Evolutionary conservation across 2,888 invertebrate species (phyloP).

Genomic region (Drosophila meridiana): DNA sequence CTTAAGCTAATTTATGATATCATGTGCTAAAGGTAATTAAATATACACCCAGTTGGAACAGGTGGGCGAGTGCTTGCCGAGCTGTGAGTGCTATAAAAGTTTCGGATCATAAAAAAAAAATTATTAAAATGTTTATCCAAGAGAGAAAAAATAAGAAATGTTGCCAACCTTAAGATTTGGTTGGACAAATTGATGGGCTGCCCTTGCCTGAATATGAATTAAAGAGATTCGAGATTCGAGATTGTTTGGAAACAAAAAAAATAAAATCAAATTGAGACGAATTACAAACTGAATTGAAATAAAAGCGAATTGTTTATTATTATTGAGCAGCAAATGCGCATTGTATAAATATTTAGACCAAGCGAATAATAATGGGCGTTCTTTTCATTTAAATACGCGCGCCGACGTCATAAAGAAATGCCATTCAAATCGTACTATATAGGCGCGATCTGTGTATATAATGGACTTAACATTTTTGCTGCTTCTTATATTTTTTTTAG

Average conservation of each 20-base stretch:
- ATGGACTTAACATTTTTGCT: not conserved
- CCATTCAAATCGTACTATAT: conserved; percentile 1
- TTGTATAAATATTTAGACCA: conserved; percentile 64
- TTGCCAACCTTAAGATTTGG: conserved; percentile 20
- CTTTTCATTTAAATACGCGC: conserved; percentile 32
- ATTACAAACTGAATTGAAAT: conserved; percentile 44
- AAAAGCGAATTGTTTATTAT: conserved; percentile 55
- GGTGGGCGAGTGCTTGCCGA: conserved; percentile 31
- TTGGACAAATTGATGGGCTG: conserved; percentile 1
- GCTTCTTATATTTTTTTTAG: conserved; percentile 26
- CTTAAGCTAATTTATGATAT: not conserved
- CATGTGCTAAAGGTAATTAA: not conserved
- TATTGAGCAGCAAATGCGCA: conserved; percentile 30
- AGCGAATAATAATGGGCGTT: conserved; percentile 38
- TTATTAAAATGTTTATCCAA: conserved; percentile 67
- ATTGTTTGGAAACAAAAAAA: not conserved
- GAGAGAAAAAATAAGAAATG: conserved; percentile 10
- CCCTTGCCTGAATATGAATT: conserved; percentile 24
- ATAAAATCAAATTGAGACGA: conserved; percentile 23
- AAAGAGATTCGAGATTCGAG: not conserved
- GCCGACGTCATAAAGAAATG: conserved; percentile 53
- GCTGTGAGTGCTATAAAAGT: conserved; percentile 44
- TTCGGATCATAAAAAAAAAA: conserved; percentile 55
- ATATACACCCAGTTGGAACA: conserved; percentile 19
- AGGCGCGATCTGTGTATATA: not conserved